Conservation (phyloP, 53 echinoderm and acorn worm genomes). For the Hippasteria phrygiana region DNA sequence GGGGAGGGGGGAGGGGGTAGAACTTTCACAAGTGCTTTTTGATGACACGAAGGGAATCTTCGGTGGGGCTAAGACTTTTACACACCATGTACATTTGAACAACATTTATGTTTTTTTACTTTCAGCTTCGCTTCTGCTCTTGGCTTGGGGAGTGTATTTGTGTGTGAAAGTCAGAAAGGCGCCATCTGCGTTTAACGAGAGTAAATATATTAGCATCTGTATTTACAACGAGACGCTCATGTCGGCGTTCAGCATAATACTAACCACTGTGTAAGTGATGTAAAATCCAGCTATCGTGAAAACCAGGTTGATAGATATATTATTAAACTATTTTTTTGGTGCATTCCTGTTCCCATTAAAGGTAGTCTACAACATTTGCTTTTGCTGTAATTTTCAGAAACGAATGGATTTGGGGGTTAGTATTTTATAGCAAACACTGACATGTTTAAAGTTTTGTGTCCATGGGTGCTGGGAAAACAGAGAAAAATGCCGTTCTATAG, state of each 20-base stretch:
- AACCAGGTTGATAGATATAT: no score
- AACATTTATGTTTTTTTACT: not conserved
- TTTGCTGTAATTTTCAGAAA: no score
- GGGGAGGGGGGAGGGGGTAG: not conserved
- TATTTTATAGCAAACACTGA: no score
- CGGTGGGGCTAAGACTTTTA: not conserved
- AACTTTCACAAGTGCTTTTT: not conserved
- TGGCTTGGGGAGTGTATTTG: constrained; percentile 91
- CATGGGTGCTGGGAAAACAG: no score
- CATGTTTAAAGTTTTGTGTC: no score
- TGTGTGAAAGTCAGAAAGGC: constrained; percentile 94
- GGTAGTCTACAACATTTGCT: no score
- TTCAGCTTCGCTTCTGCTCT: constrained; percentile 79
- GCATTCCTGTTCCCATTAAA: no score
- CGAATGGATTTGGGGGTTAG: no score
- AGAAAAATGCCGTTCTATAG: no score
- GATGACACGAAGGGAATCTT: not conserved
- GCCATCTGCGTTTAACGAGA: constrained; percentile 97
- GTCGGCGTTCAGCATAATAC: constrained; percentile 35
- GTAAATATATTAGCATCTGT: constrained; percentile 85
- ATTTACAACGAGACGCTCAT: constrained; percentile 97
- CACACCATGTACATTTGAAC: not conserved
- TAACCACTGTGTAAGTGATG: constrained; percentile 65
- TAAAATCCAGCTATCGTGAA: no score
- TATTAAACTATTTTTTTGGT: no score